phyloP scores from a whole-genome alignment of 2,888 invertebrate genomes.

The Phyto melanocephala region DNA sequence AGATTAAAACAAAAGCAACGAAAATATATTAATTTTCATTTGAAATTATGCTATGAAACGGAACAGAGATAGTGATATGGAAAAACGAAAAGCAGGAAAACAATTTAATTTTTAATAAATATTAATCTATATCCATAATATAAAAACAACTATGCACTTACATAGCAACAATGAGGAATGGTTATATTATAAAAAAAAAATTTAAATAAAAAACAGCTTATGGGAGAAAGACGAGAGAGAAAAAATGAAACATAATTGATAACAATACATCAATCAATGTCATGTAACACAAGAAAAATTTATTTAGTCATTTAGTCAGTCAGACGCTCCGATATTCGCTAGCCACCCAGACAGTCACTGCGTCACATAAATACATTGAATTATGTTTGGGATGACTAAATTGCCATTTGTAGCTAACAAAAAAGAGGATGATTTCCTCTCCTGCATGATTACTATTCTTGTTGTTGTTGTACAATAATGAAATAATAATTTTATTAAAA shows the following conservation, averaged over 20 bases:
- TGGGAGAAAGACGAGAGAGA: background rate
- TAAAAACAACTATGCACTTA: background rate
- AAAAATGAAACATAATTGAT: slow-evolving; percentile 57
- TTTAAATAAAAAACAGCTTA: slow-evolving; percentile 33
- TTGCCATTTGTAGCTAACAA: background rate
- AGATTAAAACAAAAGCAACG: background rate
- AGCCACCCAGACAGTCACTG: background rate
- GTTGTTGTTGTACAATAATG: slow-evolving; percentile 21
- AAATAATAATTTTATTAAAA: slow-evolving; percentile 47
- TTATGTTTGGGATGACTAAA: background rate
- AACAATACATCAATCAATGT: slow-evolving; percentile 64
- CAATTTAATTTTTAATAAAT: slow-evolving; percentile 40
- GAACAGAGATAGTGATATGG: background rate
- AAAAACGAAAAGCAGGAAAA: background rate
- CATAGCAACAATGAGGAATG: background rate
- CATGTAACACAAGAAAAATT: slow-evolving; percentile 47
- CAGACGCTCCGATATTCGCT: background rate
- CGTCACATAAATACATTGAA: background rate
- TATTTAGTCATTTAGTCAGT: slow-evolving; percentile 40
- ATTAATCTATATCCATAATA: slow-evolving; percentile 22
- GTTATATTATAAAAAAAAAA: too few species aligned
- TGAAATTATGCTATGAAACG: background rate
- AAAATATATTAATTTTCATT: slow-evolving; percentile 2
- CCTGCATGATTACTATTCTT: background rate
- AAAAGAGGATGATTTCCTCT: background rate